Evolutionary conservation across 2,888 invertebrate species (phyloP), one percentile per base, ranked within the genome.

Genomic region (Onchidella celtica): DNA sequence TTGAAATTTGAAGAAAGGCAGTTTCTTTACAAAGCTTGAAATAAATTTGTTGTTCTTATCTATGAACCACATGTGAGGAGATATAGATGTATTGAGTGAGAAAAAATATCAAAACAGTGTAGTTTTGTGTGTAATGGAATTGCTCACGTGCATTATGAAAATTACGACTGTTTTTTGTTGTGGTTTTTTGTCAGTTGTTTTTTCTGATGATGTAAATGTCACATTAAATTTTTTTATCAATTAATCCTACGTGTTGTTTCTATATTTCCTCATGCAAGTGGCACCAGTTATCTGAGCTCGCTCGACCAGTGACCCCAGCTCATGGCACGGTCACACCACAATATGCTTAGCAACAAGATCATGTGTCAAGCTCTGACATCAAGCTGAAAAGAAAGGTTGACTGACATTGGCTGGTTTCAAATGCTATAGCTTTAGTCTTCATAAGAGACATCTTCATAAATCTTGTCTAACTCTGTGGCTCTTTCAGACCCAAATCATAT

Each of bases 281-380:
- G 63, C 29, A 29, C 63, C 40, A 75, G 40, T 29, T 29, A 40
- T 11, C 47, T 68, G 77, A 47, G 55, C 40, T 55, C 77, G 34
- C 40, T 55, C 77, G 34, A 68, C 66, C 77, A 55, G 3, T 77
- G 57, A 77, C 55, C 55, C 57, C 77, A 36, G 21, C 76, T 66
- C 21, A 66, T 40, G 69, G 40, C 69, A 69, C 11, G 68, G 66
- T 68, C 68, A 68, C 77, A 55, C 27, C 40, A 47, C 65, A 65
- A 36, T 76, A 47, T 55, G 55, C 34, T 24, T 77, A 27, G 17
- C 75, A 76, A 29, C 66, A 66, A 77, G 77, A 68, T 69, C 69
- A 38, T 69, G n/a, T 69, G n/a, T 69, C 38, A 69, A 34, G 32
- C n/a, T 68, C 68, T 32, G 24, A 66, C 55, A 34, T 21, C 36